These are phyloP conservation scores for Spea hammondii DNA, from an alignment of 2,797 vertebrate species.

Conservation along the genomic window DNA sequence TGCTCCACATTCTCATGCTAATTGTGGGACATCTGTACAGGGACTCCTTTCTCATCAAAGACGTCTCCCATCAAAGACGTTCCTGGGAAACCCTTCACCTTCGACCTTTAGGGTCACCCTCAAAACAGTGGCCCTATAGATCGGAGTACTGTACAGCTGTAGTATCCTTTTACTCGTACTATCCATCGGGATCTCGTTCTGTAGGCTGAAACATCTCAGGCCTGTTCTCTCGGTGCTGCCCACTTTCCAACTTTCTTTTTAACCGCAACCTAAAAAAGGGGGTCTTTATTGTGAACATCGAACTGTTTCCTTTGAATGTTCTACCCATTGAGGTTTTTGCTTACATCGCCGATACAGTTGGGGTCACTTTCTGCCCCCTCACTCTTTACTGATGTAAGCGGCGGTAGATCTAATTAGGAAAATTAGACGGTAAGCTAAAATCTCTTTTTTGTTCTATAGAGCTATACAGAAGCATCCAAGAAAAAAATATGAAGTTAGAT, in stretches of 20 bases:
- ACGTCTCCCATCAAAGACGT: slow-evolving; percentile 56
- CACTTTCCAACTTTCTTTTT: slow-evolving; percentile 21
- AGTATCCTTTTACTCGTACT: slow-evolving; percentile 51
- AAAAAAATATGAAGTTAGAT: no score
- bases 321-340: slow-evolving; percentile 18
- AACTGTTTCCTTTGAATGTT: slow-evolving; percentile 48
- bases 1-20: slow-evolving; percentile 60
- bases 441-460: no score
- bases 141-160: slow-evolving; percentile 46
- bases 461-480: no score
- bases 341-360: slow-evolving; percentile 24
- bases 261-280: background rate
- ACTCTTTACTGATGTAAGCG: slow-evolving; percentile 18
- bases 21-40: slow-evolving; percentile 56
- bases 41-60: slow-evolving; percentile 56
- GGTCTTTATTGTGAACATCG: slow-evolving; percentile 25
- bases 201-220: slow-evolving; percentile 19
- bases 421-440: background rate
- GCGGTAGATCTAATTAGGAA: slow-evolving; percentile 37
- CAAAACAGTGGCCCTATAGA: slow-evolving; percentile 53
- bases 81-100: slow-evolving; percentile 61
- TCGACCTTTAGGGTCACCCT: slow-evolving; percentile 56
- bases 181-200: slow-evolving; percentile 39
- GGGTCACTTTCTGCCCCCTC: slow-evolving; percentile 35
- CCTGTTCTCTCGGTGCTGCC: slow-evolving; percentile 32